Percentiles rank a stretch among this genome's conserved stretches.
Conservation (phyloP, 1,140 invertebrate species). For the Panonychus citri region DNA sequence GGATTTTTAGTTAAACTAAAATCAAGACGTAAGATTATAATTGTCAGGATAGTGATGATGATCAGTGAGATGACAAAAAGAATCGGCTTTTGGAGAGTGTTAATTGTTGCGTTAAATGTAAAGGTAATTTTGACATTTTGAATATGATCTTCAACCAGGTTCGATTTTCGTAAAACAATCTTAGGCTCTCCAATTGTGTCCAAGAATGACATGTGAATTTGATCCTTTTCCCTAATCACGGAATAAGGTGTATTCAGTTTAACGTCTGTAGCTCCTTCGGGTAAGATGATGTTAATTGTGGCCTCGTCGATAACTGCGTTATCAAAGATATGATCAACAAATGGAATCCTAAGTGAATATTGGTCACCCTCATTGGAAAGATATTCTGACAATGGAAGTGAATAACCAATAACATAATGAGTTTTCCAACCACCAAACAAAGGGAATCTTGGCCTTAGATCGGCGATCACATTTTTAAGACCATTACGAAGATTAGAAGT, state of each 20-base stretch:
- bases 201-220: conserved; percentile 72
- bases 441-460: conserved; percentile 81
- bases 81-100: conserved; percentile 73
- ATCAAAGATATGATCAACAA: conserved; percentile 87
- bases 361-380: conserved; percentile 45
- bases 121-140: conserved; percentile 65
- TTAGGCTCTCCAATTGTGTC: conserved; percentile 81
- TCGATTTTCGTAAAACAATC: conserved; percentile 55
- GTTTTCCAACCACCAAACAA: conserved; percentile 98
- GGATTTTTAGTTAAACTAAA: conserved; percentile 55
- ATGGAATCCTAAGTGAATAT: conserved; percentile 67
- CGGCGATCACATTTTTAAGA: conserved; percentile 78
- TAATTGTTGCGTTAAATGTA: conserved; percentile 44
- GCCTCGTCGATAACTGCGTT: conserved; percentile 84
- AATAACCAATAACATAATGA: conserved; percentile 87
- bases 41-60: conserved; percentile 66
- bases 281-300: conserved; percentile 72
- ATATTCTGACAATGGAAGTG: conserved; percentile 89
- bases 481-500: conserved; percentile 71
- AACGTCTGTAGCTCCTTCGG: conserved; percentile 63
- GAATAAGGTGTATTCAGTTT: conserved; percentile 58
- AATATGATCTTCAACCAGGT: conserved; percentile 89
- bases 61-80: conserved; percentile 61
- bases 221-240: conserved; percentile 44
- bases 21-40: conserved; percentile 81